Conservation (phyloP, 2,113 vertebrate genomes). For the Hypocryptadius cinnamomeus region DNA sequence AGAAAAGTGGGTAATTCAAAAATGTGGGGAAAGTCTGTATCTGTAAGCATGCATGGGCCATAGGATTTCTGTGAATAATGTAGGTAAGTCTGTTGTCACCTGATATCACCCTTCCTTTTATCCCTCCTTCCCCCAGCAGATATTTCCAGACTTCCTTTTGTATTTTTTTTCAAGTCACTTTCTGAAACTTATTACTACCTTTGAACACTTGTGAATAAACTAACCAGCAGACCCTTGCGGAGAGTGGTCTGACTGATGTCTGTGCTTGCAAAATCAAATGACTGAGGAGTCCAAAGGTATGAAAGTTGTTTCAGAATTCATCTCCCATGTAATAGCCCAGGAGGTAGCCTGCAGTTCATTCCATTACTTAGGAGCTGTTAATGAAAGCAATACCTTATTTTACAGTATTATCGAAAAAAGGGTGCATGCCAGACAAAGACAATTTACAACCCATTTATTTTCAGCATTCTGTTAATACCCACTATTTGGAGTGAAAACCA, state of each 20-base stretch:
- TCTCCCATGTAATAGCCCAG: background rate
- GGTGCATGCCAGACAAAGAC: background rate
- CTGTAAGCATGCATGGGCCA: background rate
- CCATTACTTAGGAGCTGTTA: background rate
- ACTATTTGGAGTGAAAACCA: slow-evolving; percentile 9
- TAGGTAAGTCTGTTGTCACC: background rate
- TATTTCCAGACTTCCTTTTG: background rate
- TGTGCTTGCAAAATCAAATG: background rate
- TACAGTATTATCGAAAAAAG: background rate
- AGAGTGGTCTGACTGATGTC: background rate
- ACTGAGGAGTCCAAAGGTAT: background rate
- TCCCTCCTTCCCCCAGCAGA: rapidly evolving
- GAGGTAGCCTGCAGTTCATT: background rate
- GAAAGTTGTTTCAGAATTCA: background rate
- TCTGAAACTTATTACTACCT: background rate
- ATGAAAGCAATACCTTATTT: background rate
- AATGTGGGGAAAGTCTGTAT: background rate
- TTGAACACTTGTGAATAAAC: background rate
- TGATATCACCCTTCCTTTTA: background rate
- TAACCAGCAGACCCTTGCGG: background rate
- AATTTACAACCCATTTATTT: background rate
- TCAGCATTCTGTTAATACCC: slow-evolving; percentile 5
- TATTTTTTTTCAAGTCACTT: background rate
- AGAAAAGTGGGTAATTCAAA: background rate
- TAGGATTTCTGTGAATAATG: background rate